Evolutionary conservation across 2,113 vertebrate genomes (phyloP), one percentile per base, ranked within the genome.

Genomic region (Seriola quinqueradiata): DNA sequence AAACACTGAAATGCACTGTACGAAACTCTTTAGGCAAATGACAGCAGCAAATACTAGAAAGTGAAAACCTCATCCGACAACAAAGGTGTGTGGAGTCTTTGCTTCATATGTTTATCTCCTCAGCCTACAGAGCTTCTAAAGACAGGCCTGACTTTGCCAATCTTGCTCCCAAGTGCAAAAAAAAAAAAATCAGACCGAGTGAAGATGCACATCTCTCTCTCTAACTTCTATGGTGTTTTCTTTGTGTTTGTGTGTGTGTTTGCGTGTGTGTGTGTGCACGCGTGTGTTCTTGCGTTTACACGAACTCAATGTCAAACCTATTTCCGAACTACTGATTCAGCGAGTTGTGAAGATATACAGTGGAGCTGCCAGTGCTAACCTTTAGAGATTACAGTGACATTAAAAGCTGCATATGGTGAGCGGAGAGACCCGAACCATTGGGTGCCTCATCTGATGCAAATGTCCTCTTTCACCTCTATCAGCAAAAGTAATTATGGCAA

Each of bases 401-500:
- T 93, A 93, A 93, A 91, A 90, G 86, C 90, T 83, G 86, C 79
- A 76, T 63, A 76, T 75, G 75, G 77, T 21, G 89, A 89, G 89
- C 38, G 84, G 68, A 38, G 86, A 70, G 83, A 85, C 75, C 86
- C 79, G 5, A 65, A 82, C 61, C 82, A 46, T 57, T 19, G 72
- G n/a, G 64, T 28, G 38, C 80, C 85, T 90, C 85, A 85, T 93
- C 91, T 90, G 81, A 94, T 94, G 91, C 90, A 91, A 87, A 92
- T 91, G 92, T 91, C 90, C 89, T 90, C 83, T 67, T 79, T 93
- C 93, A 94, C 94, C 92, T 94, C 88, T 82, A 93, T 95, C 93
- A 93, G 92, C 83, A 92, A 91, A 94, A 93, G 93, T 95, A 94
- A 95, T 95, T 95, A 95, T 52, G 76, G 90, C 80, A 88, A 90